Evolutionary conservation across 2,113 vertebrate species (phyloP).

Genomic region (Romanogobio albipinnatus): DNA sequence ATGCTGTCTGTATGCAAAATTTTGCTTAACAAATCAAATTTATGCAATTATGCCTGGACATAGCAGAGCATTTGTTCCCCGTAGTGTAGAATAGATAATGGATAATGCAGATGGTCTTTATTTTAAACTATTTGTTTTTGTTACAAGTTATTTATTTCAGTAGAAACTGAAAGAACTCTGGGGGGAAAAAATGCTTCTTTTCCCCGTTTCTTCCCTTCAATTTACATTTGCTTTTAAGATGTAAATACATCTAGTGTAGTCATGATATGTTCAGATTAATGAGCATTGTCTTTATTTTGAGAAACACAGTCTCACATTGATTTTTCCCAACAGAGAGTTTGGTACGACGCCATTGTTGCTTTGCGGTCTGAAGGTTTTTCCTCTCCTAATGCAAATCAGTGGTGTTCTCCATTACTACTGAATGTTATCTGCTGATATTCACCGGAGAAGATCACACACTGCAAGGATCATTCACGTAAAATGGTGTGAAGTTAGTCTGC

Average conservation of each 20-base stretch:
- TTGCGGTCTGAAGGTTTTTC: not conserved
- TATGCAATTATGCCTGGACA: not conserved
- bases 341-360: not conserved
- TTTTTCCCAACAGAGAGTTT: constrained; percentile 3
- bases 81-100: not conserved
- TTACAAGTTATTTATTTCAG: not conserved
- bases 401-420: constrained; percentile 16
- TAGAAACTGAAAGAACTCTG: not conserved
- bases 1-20: not conserved
- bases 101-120: not conserved
- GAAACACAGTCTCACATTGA: not conserved
- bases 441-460: not conserved
- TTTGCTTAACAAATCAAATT: not conserved
- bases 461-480: not conserved
- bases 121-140: too few relatives aligned
- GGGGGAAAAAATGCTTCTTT: not conserved
- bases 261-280: not conserved
- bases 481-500: not conserved
- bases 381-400: constrained; percentile 27
- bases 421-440: constrained; percentile 20
- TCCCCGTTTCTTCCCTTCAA: not conserved
- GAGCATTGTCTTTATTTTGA: not conserved
- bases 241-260: not conserved
- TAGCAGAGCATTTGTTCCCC: not conserved
- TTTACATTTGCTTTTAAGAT: not conserved